Evolutionary conservation across 1,140 invertebrate genomes (phyloP), one percentile per base, ranked within the genome.

Genomic region (Nephila pilipes): DNA sequence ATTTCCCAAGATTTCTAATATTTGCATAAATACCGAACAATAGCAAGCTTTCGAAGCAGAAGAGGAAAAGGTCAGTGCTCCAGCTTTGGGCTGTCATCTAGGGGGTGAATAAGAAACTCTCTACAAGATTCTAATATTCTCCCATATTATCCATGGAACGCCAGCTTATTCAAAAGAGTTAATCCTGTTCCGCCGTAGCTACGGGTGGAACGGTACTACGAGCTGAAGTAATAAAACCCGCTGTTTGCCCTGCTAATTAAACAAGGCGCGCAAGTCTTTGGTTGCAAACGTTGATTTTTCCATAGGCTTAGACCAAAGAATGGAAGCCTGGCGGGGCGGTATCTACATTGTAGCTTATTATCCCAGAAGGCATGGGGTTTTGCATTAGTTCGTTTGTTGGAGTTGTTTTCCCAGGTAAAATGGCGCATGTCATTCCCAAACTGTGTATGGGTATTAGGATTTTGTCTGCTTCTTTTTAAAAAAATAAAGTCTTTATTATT

Each of bases 151-250:
- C 32, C 32, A 29, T 10, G 10, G 55, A 18, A 58, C 18, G 46
- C 46, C 46, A 46, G 46, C 46, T 63, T 87, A 87, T 87, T 87
- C 85, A 87, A 69, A 46, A 38, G 20, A 63, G 85, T 63, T 87
- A 87, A 87, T 87, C 85, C 60, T 16, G 29, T 38, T 20, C 63
- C 63, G 22, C 63, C 63, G 6, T 3, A n/a, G n/a, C n/a, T 65
- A 10, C 10, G 65, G 25, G 65, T 25, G n/a, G 65, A 25, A 25
- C 29, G 25, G n/a, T 1, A 3, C n/a, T 16, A 12, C 36, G 58
- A 65, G 85, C 85, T 87, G 38, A 87, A 87, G 85, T 87, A 87
- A 87, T 87, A 87, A 87, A 87, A 87, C 38, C 58, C 38, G 85
- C 60, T 55, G 85, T 87, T 87, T 87, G 85, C 25, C 32, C 14